Evolutionary conservation across 2,113 vertebrate genomes (phyloP).

Genomic region (Corydoras maculifer): DNA sequence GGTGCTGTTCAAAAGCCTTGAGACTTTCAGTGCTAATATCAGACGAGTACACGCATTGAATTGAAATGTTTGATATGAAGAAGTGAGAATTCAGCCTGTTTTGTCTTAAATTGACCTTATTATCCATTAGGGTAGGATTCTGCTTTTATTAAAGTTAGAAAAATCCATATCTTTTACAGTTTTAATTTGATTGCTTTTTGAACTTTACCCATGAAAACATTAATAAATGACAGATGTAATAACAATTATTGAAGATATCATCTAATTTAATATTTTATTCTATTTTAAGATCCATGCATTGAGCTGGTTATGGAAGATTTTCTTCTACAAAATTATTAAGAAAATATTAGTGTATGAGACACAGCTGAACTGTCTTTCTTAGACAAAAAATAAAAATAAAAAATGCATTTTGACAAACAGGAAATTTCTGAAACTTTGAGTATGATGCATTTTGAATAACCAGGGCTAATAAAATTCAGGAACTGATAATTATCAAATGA

Average conservation of each 20-base stretch:
- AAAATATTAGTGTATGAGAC: too few species aligned
- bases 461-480: not conserved
- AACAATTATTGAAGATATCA: too few species aligned
- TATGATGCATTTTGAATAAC: not conserved
- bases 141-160: not conserved
- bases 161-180: too few species aligned
- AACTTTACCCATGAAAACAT: too few species aligned
- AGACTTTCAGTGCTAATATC: slow-evolving; percentile 37
- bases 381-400: not conserved
- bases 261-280: too few species aligned
- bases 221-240: too few species aligned
- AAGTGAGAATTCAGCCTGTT: slow-evolving; percentile 16
- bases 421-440: not conserved
- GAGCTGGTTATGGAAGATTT: too few species aligned
- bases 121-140: not conserved
- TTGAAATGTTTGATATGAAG: slow-evolving; percentile 35
- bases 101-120: slow-evolving; percentile 6
- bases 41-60: slow-evolving; percentile 21
- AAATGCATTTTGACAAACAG: not conserved
- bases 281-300: too few species aligned
- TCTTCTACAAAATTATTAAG: too few species aligned
- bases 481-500: not conserved
- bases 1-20: slow-evolving; percentile 40
- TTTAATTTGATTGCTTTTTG: too few species aligned
- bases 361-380: too few species aligned